Percentiles rank a stretch among this genome's conserved stretches.
Conservation (phyloP, 2,888 invertebrate genomes). For the Choreutis nemorana region DNA sequence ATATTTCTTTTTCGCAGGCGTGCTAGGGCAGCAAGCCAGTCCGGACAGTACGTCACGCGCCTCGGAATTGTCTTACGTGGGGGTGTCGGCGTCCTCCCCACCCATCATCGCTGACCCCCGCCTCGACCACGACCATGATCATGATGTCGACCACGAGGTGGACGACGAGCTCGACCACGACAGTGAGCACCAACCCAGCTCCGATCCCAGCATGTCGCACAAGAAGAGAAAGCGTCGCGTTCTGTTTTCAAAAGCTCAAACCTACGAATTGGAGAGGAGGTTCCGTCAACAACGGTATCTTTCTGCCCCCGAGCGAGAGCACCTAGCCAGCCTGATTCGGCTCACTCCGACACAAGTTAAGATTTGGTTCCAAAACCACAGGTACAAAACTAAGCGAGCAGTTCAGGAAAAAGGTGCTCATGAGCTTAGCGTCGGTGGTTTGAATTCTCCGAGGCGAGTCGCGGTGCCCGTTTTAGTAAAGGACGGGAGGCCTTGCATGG, state of each 20-base stretch:
- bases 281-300: conserved; percentile 96
- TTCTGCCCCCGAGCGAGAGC: conserved; percentile 97
- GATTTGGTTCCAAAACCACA: conserved; percentile 99
- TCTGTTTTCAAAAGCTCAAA: conserved; percentile 96
- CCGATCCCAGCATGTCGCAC: conserved; percentile 63
- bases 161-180: conserved; percentile 67
- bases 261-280: conserved; percentile 92
- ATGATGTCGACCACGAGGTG: conserved; percentile 64
- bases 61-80: conserved; percentile 74
- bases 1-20: conserved; percentile 40
- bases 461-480: conserved; percentile 94
- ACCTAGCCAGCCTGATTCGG: conserved; percentile 92
- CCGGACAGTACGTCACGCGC: conserved; percentile 89
- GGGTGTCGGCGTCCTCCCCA: conserved; percentile 42
- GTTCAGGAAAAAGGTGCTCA: conserved; percentile 90
- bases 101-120: conserved; percentile 39
- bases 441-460: conserved; percentile 88
- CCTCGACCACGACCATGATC: conserved; percentile 42
- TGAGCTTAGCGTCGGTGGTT: conserved; percentile 70
- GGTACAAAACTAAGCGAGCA: conserved; percentile 98
- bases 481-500: conserved; percentile 91
- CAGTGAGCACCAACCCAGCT: conserved; percentile 31
- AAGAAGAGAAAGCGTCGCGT: conserved; percentile 96
- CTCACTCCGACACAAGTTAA: conserved; percentile 98
- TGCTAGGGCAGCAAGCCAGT: conserved; percentile 75